These are phyloP conservation scores for Halesus radiatus DNA, from an alignment of 1,140 invertebrate species.

Conservation along the genomic window DNA sequence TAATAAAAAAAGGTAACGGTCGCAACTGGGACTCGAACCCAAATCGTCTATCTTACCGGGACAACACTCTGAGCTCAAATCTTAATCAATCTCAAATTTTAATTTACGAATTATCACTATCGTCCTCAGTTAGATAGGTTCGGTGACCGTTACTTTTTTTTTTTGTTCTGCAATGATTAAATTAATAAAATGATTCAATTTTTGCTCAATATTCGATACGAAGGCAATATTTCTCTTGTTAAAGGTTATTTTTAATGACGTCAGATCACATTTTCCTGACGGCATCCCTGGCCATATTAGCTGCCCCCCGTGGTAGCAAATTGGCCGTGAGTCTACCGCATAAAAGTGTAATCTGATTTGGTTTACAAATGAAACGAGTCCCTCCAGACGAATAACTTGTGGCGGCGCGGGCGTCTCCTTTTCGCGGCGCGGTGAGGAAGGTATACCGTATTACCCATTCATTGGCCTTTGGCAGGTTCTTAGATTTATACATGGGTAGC, in stretches of 20 bases:
- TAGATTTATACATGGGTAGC: not conserved
- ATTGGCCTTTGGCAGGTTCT: not conserved
- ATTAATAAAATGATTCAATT: too few relatives aligned
- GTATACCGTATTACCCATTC: not conserved
- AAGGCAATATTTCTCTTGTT: too few relatives aligned
- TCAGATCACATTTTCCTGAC: conserved; percentile 28
- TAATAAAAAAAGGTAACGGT: too few relatives aligned
- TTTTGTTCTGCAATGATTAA: too few relatives aligned
- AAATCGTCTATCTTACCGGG: too few relatives aligned
- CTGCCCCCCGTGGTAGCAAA: conserved; percentile 43
- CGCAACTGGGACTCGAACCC: too few relatives aligned
- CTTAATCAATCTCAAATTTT: too few relatives aligned
- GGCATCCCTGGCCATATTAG: conserved; percentile 24
- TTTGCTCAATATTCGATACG: too few relatives aligned
- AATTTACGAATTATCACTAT: too few relatives aligned
- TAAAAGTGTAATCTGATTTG: conserved; percentile 58
- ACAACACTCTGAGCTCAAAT: too few relatives aligned
- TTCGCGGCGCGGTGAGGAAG: not conserved
- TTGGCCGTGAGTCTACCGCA: conserved; percentile 53
- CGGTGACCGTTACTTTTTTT: too few relatives aligned
- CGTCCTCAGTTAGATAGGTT: too few relatives aligned
- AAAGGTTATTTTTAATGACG: conserved; percentile 8
- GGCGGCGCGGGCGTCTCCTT: not conserved
- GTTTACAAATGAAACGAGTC: conserved; percentile 57
- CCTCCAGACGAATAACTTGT: conserved; percentile 54